These are phyloP conservation scores for Chromobotia macracanthus DNA, from an alignment of 2,797 vertebrate species.

Conservation along the genomic window DNA sequence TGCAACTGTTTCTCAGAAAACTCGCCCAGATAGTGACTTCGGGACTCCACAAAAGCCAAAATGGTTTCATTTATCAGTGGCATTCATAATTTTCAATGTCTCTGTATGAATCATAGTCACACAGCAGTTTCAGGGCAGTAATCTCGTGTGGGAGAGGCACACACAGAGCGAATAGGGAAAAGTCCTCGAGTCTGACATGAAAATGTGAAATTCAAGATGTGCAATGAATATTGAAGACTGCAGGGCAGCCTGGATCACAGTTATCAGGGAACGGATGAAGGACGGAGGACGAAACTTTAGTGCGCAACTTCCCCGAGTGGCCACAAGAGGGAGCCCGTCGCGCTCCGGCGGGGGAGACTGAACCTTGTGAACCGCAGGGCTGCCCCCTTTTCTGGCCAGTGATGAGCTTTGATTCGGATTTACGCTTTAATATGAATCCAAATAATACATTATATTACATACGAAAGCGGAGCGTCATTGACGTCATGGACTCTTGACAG, in stretches of 20 bases:
- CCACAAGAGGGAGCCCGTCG: conserved; percentile 53
- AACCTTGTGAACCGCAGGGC: not conserved
- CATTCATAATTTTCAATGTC: conserved; percentile 68
- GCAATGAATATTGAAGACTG: not conserved
- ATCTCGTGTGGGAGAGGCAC: not conserved
- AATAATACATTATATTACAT: too few relatives aligned
- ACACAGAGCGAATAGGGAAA: not conserved
- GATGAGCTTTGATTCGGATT: not conserved
- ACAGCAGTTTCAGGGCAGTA: conserved; percentile 46
- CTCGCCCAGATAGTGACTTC: conserved; percentile 73
- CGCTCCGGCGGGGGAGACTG: not conserved
- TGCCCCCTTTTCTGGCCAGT: not conserved
- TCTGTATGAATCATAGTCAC: conserved; percentile 71
- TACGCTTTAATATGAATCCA: not conserved
- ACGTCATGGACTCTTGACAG: too few relatives aligned
- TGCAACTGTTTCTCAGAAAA: conserved; percentile 77
- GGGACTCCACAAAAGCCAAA: conserved; percentile 69
- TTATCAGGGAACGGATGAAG: not conserved
- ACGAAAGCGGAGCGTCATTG: too few relatives aligned
- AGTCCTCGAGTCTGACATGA: not conserved
- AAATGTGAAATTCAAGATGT: not conserved
- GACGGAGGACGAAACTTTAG: not conserved
- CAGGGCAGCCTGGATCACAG: not conserved
- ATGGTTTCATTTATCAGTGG: conserved; percentile 75
- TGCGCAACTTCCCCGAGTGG: not conserved